Evolutionary conservation across 2,797 vertebrate genomes (phyloP).

Genomic region (Typhlichthys eigenmanni): DNA sequence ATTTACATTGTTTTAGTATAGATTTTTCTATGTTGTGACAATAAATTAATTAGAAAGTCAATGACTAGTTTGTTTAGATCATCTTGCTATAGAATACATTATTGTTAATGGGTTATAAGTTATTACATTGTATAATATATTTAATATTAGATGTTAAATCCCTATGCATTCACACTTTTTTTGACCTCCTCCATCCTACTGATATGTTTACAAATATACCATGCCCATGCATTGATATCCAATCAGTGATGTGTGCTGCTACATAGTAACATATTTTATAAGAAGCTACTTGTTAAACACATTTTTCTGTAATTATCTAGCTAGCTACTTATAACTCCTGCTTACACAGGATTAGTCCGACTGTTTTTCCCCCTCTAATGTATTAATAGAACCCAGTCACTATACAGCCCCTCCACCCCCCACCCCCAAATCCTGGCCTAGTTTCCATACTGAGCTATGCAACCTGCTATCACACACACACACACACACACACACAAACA

Average conservation of each 20-base stretch:
- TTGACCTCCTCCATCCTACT: no score
- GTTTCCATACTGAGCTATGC: constrained; percentile 74
- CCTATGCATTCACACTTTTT: no score
- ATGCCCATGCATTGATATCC: constrained; percentile 18
- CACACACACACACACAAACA: constrained; percentile 36
- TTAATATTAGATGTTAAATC: not conserved
- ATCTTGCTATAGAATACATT: no score
- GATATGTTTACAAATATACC: no score
- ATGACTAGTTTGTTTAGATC: no score
- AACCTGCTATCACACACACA: not conserved
- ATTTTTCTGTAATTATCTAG: constrained; percentile 55
- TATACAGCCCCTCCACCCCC: constrained; percentile 57
- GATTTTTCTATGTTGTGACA: no score
- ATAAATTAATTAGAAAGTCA: no score
- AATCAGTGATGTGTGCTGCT: constrained; percentile 19
- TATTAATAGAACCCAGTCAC: constrained; percentile 91
- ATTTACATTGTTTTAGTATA: no score
- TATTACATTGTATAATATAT: not conserved
- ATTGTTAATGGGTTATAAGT: no score
- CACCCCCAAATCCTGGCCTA: constrained; percentile 70
- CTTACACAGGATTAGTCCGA: constrained; percentile 63
- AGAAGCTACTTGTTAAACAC: constrained; percentile 16
- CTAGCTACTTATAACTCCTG: constrained; percentile 66
- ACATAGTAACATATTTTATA: constrained; percentile 22
- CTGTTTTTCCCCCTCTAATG: constrained; percentile 71